Conservation (phyloP, 2,113 vertebrate species). For the Chroicocephalus ridibundus region DNA sequence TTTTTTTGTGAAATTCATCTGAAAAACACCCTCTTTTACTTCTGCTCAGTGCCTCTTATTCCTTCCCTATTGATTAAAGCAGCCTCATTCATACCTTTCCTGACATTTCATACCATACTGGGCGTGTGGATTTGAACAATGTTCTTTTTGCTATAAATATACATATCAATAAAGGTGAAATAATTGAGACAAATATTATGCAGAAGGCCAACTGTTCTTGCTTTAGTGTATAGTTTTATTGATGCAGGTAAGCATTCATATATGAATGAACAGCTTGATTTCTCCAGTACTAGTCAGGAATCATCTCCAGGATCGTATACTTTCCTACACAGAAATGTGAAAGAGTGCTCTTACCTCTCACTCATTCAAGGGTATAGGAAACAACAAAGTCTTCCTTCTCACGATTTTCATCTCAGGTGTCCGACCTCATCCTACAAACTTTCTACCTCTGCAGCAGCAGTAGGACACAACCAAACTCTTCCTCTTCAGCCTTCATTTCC, state of each 20-base stretch:
- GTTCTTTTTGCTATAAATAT: neutral
- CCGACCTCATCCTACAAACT: neutral
- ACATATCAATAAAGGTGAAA: neutral
- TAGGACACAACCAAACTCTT: neutral
- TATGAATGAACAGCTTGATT: neutral
- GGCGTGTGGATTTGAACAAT: neutral
- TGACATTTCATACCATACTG: neutral
- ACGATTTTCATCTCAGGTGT: neutral
- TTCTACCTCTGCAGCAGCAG: neutral
- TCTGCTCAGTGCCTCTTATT: neutral
- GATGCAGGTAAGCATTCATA: neutral
- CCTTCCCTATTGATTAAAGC: neutral
- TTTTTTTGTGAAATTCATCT: neutral
- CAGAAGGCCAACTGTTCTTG: neutral
- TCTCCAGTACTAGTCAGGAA: neutral
- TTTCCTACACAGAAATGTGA: neutral
- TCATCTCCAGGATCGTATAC: rapidly evolving
- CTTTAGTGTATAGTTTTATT: neutral
- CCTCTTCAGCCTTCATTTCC: neutral
- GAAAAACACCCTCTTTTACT: neutral
- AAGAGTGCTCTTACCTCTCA: neutral
- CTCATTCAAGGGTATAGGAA: neutral
- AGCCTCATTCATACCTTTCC: neutral
- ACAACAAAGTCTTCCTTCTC: neutral
- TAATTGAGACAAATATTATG: neutral